Evolutionary conservation across 2,888 invertebrate genomes (phyloP), one percentile per base, ranked within the genome.

Genomic region (Sesamia inferens): DNA sequence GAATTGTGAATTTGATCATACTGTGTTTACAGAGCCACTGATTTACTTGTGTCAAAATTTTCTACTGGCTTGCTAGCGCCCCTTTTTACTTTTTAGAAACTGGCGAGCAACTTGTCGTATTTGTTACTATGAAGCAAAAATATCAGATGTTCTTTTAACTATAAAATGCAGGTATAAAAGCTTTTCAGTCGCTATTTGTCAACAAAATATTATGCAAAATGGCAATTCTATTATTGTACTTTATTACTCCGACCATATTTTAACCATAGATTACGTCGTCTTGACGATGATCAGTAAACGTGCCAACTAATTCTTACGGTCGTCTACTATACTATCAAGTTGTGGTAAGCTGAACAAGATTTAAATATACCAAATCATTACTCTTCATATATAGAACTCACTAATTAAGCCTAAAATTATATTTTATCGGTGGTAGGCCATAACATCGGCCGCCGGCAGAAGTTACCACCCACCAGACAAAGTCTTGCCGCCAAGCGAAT

Each of bases 101-200:
- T 55, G 68, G 78, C 84, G 77, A 84, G 79, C 83, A 86, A 84
- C 84, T 89, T 87, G 89, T 88, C 89, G n/a, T n/a, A n/a, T n/a
- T 89, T 85, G 87, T 88, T 88, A 90, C 85, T 85, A 86, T 81
- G 82, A 85, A 87, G 82, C 80, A 79, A 83, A 87, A 88, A 87
- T 85, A 77, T 87, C n/a, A n/a, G n/a, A n/a, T n/a, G n/a, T n/a
- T 69, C 47, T 78, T 79, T 80, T 42, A 75, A 74, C 81, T 83
- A 42, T 72, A 44, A 83, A 77, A 85, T 84, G 71, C 71, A 73
- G 73, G 66, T 63, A 51, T 55, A 68, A 72, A 66, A 55, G 22
- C n/a, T 78, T 67, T 81, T 55, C 22, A 13, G 31, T 48, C 54
- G 5, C 58, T 55, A 78, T 78, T 63, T 78, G 58, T 22, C 19